Conservation (phyloP, 2,113 vertebrate genomes). For the Hiodon alosoides region DNA sequence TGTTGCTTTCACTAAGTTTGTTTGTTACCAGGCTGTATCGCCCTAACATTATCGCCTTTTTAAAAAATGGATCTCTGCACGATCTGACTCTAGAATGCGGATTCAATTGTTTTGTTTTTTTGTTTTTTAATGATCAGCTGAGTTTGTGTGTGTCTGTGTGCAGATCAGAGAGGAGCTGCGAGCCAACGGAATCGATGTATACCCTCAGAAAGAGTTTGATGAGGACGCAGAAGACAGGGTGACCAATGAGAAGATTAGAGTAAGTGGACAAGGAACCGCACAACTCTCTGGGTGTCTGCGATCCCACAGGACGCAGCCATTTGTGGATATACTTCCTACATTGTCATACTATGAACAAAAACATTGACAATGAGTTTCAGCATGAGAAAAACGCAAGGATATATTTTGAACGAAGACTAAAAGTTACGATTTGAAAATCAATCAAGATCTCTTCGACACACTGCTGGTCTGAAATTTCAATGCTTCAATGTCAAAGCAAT, state of each 20-base stretch:
- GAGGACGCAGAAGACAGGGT: constrained; percentile 89
- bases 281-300: no score
- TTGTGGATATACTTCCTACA: no score
- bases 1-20: no score
- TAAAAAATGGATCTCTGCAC: no score
- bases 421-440: background rate
- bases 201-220: constrained; percentile 96
- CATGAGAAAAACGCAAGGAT: background rate
- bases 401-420: background rate
- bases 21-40: no score
- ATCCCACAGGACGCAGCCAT: no score
- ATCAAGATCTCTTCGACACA: background rate
- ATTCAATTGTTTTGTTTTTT: no score
- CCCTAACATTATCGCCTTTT: no score
- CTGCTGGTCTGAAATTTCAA: background rate
- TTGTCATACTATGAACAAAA: no score
- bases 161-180: constrained; percentile 92
- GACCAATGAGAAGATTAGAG: constrained; percentile 94
- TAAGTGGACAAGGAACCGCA: constrained; percentile 36
- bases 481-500: background rate
- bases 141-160: constrained; percentile 11
- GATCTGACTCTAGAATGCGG: no score
- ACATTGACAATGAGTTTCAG: no score
- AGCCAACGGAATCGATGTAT: constrained; percentile 88
- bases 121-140: background rate